Evolutionary conservation across 2,888 invertebrate genomes (phyloP).

Genomic region (Thelaira solivaga): DNA sequence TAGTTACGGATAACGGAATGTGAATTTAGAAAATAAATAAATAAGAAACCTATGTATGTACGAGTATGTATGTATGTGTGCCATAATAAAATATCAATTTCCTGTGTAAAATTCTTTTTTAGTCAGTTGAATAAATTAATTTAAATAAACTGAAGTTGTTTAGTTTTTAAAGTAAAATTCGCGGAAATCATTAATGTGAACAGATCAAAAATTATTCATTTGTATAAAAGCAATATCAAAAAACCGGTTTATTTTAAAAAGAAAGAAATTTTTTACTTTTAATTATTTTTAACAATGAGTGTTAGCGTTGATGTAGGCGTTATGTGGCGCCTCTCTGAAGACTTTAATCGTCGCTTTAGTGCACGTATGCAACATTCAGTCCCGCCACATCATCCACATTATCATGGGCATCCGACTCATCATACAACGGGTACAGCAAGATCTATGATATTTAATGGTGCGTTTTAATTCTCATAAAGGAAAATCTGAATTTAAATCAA

Average conservation of each 20-base stretch:
- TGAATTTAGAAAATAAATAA: too few species aligned
- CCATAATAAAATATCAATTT: not conserved
- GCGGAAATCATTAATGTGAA: slow-evolving; percentile 15
- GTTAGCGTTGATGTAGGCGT: slow-evolving; percentile 77
- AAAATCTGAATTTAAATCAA: not conserved
- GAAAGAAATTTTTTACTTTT: slow-evolving; percentile 13
- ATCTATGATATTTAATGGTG: slow-evolving; percentile 74
- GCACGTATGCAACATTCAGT: slow-evolving; percentile 75
- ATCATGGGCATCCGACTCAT: slow-evolving; percentile 55
- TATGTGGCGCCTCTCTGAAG: slow-evolving; percentile 78
- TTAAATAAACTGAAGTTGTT: slow-evolving; percentile 27
- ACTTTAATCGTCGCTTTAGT: slow-evolving; percentile 77
- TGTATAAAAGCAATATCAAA: slow-evolving; percentile 6
- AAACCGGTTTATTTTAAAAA: slow-evolving; percentile 42
- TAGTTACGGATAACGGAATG: slow-evolving; percentile 59
- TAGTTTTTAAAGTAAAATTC: slow-evolving; percentile 32
- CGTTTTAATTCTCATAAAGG: slow-evolving; percentile 34
- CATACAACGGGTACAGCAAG: slow-evolving; percentile 64
- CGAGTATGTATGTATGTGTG: too few species aligned
- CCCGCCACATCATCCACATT: slow-evolving; percentile 66
- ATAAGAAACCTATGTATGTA: too few species aligned
- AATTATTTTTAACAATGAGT: slow-evolving; percentile 70
- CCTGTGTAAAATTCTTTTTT: slow-evolving; percentile 21
- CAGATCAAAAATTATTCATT: not conserved
- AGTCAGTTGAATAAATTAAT: not conserved